Evolutionary conservation across 2,113 vertebrate genomes (phyloP).

Genomic region (Seriola quinqueradiata): DNA sequence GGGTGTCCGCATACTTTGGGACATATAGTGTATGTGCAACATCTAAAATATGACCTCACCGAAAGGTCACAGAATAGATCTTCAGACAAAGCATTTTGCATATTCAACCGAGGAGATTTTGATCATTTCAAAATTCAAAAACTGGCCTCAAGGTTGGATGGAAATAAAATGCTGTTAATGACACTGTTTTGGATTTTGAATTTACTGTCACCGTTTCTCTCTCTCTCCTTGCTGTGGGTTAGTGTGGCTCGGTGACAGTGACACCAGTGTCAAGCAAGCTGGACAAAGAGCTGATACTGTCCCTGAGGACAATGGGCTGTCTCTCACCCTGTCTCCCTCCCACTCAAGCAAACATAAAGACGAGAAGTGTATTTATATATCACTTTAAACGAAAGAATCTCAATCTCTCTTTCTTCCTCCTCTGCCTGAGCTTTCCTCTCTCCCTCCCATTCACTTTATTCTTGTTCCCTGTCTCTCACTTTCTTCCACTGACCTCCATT

Average conservation of each 20-base stretch:
- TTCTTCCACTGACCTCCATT: conserved; percentile 59
- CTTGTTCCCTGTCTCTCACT: conserved; percentile 48
- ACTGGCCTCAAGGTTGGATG: conserved; percentile 4
- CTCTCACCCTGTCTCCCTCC: conserved; percentile 46
- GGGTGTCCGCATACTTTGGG: neutral
- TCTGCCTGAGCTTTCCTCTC: conserved; percentile 30
- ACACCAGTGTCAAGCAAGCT: conserved; percentile 63
- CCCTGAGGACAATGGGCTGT: conserved; percentile 66
- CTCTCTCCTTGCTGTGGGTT: conserved; percentile 27
- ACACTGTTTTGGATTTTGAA: conserved; percentile 26
- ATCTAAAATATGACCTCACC: neutral
- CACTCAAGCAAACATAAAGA: conserved; percentile 25
- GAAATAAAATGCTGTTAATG: conserved; percentile 21
- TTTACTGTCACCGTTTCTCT: conserved; percentile 1
- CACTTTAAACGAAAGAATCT: conserved; percentile 26
- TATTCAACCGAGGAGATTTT: neutral
- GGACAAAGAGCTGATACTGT: conserved; percentile 72
- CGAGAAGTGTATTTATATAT: conserved; percentile 39
- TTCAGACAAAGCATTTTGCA: neutral
- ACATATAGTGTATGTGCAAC: neutral
- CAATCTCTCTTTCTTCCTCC: conserved; percentile 26
- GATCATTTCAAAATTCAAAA: conserved; percentile 10
- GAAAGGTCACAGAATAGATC: conserved; percentile 13
- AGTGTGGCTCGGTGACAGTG: conserved; percentile 60
- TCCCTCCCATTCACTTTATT: conserved; percentile 50